Conservation (phyloP, 2,113 vertebrate species). For the Promerops cafer region DNA sequence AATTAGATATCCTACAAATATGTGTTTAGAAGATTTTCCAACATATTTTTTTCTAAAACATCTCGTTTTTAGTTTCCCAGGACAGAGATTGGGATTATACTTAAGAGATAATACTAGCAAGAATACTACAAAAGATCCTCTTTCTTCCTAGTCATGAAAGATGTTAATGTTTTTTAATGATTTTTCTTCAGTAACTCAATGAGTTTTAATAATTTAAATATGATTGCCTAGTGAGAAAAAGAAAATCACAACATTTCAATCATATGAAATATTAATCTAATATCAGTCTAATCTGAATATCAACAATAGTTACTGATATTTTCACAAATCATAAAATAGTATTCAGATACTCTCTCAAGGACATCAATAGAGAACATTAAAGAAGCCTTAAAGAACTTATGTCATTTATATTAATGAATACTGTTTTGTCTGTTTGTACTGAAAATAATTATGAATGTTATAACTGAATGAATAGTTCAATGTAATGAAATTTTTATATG, state of each 20-base stretch:
- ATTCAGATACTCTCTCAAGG: neutral
- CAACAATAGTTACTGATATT: neutral
- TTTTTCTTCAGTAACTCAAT: neutral
- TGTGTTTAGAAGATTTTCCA: neutral
- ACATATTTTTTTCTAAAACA: neutral
- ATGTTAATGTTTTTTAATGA: neutral
- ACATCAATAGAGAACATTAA: neutral
- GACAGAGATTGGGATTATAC: neutral
- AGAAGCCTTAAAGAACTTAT: neutral
- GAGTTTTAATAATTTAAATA: neutral
- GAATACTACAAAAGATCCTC: neutral
- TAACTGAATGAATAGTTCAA: neutral
- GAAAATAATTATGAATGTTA: neutral
- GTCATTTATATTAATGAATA: neutral
- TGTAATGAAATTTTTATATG: neutral
- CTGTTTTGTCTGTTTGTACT: neutral
- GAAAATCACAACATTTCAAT: neutral
- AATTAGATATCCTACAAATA: neutral
- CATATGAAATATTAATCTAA: neutral
- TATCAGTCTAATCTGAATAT: neutral
- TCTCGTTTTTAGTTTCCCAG: neutral
- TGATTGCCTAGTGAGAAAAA: neutral
- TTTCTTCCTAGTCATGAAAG: neutral
- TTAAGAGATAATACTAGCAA: neutral
- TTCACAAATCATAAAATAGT: neutral